These are phyloP conservation scores for Drosophila serrata DNA, from an alignment of 1,140 invertebrate genomes.

Conservation along the genomic window DNA sequence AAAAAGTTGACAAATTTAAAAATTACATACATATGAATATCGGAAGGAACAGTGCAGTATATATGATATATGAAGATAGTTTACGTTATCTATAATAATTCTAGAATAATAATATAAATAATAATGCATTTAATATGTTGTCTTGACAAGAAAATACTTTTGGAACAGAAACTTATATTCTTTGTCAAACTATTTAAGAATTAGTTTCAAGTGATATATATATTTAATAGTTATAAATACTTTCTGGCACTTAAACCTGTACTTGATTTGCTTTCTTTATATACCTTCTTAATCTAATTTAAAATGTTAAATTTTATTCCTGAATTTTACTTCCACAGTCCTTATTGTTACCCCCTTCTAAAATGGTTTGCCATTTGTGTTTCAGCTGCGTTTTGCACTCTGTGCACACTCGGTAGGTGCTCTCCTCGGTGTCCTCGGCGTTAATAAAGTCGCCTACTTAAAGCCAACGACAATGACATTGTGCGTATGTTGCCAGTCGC, in stretches of 20 bases:
- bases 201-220: neutral
- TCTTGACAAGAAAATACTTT: too few species aligned
- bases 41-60: too few species aligned
- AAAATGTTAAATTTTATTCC: neutral
- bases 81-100: too few species aligned
- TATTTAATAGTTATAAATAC: neutral
- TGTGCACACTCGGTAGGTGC: constrained; percentile 37
- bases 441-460: constrained; percentile 83
- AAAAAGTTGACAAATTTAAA: neutral
- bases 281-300: neutral
- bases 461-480: constrained; percentile 72
- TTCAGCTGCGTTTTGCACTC: constrained; percentile 35
- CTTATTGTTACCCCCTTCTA: constrained; percentile 14
- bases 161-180: too few species aligned
- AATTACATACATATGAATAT: too few species aligned
- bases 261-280: neutral
- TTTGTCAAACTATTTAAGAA: too few species aligned
- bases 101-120: too few species aligned
- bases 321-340: neutral
- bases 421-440: constrained; percentile 60
- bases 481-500: constrained; percentile 50
- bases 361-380: constrained; percentile 48
- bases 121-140: too few species aligned
- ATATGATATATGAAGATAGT: too few species aligned
- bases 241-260: neutral